A percentile compares a stretch with the other conserved stretches of the same genome.
Evolutionary conservation across 2,888 invertebrate species (phyloP).

Genomic region (Xylocampa areola): DNA sequence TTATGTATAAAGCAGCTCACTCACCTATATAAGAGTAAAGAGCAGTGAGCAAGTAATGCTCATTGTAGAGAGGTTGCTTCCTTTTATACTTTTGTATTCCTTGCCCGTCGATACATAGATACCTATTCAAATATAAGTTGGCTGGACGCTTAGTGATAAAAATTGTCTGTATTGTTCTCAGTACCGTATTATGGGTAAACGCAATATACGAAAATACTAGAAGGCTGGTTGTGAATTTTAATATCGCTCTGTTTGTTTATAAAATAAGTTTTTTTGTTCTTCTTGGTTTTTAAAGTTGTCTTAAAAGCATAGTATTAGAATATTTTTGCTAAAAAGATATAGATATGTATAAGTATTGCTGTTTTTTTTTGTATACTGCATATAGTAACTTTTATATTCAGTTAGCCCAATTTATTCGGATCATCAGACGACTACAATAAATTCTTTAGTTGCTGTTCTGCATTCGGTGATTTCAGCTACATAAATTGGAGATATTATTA

Average conservation of each 20-base stretch:
- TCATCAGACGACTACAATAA: no score
- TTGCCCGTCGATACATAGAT: constrained; percentile 7
- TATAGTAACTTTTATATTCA: no score
- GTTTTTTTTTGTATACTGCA: no score
- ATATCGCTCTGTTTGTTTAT: not conserved
- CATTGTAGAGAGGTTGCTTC: constrained; percentile 8
- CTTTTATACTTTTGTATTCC: constrained; percentile 40
- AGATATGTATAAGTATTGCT: no score
- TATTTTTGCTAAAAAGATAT: no score
- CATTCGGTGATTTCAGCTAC: no score
- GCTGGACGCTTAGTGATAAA: constrained; percentile 17
- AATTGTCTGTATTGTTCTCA: constrained; percentile 14
- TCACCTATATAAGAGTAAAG: constrained; percentile 34
- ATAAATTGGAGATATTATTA: no score
- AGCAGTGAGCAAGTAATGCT: constrained; percentile 25
- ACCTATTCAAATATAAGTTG: constrained; percentile 1
- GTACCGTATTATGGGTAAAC: not conserved
- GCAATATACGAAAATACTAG: not conserved
- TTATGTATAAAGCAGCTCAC: constrained; percentile 8
- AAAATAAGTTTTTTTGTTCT: no score
- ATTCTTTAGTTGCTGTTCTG: no score
- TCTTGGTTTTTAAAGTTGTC: no score
- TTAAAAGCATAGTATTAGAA: no score
- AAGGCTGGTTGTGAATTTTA: not conserved
- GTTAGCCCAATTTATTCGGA: no score